Base-by-base conservation (phyloP, 2,888 invertebrate genomes). In the Meiosimyza platycephala region DNA sequence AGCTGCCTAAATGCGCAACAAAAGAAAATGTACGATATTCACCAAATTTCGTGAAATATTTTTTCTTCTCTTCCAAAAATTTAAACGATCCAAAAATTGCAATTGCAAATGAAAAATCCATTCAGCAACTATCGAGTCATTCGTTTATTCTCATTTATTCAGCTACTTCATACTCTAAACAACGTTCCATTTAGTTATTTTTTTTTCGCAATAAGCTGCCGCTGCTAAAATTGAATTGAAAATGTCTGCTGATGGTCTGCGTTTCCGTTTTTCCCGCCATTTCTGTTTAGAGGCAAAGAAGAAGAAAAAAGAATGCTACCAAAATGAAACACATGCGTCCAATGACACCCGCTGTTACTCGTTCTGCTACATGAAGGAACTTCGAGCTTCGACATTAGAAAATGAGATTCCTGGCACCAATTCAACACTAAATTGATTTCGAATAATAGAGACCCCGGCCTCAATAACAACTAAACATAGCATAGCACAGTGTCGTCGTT, bases 371-470 rank as follows among this genome's bases (percentile, higher is more conserved):
- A 40, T 9, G 40, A 40, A 40, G 9, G 40, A 40, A 40, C 40
- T 40, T 40, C 40, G 40, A 40, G 40, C 33, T 50, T 22, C 71
- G 64, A 73, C 78, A 75, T 78, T 81, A 79, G 81, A 83, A 84
- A 83, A 84, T 84, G 79, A 82, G 82, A 84, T 83, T 84, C 81
- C 85, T 85, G 85, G 85, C 84, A 84, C 81, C 82, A 83, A 82
- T 85, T 85, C 85, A 85, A 85, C 82, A 82, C 81, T 82, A 83
- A 85, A 85, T 85, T 85, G 84, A 85, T 84, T 85, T 85, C 80
- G 80, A 82, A 83, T 83, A 85, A 85, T 81, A 80, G 40, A 40
- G 81, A 75, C 65, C 73, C 28, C 70, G 69, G 59, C 51, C 54
- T 52, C 57, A 22, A 73, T 66, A 67, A 50, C 55, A 18, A 40